Evolutionary conservation across 1,140 invertebrate species (phyloP).

Genomic region (Forficula auricularia): DNA sequence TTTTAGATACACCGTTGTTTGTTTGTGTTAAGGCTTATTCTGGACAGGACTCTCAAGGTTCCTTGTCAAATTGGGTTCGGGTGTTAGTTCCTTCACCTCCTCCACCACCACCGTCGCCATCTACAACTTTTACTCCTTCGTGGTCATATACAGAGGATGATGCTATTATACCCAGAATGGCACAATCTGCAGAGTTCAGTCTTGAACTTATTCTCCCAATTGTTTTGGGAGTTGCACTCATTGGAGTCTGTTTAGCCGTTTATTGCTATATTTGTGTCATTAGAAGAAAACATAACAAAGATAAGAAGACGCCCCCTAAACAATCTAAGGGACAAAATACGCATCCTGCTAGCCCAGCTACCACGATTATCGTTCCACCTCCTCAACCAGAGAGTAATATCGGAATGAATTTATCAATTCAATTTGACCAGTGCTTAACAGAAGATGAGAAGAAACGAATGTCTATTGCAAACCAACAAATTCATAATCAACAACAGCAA

Average conservation of each 20-base stretch:
- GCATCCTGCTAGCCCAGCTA: conserved; percentile 18
- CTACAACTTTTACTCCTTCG: conserved; percentile 20
- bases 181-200: conserved; percentile 19
- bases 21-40: conserved; percentile 29
- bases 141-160: conserved; percentile 18
- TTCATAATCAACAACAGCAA: conserved; percentile 19
- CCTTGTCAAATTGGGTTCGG: conserved; percentile 36
- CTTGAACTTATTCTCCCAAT: conserved; percentile 25
- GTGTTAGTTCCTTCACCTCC: conserved; percentile 30
- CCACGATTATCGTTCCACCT: conserved; percentile 24
- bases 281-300: conserved; percentile 17
- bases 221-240: conserved; percentile 25
- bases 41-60: conserved; percentile 19
- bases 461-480: conserved; percentile 28
- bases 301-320: conserved; percentile 13
- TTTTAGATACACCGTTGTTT: conserved; percentile 29
- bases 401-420: conserved; percentile 13
- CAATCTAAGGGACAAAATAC: conserved; percentile 14
- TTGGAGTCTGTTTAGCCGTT: conserved; percentile 22
- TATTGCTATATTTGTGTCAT: conserved; percentile 31
- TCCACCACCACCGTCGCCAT: conserved; percentile 21
- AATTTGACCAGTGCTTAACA: conserved; percentile 18
- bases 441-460: conserved; percentile 28
- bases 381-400: conserved; percentile 13
- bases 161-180: conserved; percentile 18